A percentile compares a stretch with the other conserved stretches of the same genome.
Evolutionary conservation across 2,888 invertebrate species (phyloP).

Genomic region (Drosophila melanosoma): DNA sequence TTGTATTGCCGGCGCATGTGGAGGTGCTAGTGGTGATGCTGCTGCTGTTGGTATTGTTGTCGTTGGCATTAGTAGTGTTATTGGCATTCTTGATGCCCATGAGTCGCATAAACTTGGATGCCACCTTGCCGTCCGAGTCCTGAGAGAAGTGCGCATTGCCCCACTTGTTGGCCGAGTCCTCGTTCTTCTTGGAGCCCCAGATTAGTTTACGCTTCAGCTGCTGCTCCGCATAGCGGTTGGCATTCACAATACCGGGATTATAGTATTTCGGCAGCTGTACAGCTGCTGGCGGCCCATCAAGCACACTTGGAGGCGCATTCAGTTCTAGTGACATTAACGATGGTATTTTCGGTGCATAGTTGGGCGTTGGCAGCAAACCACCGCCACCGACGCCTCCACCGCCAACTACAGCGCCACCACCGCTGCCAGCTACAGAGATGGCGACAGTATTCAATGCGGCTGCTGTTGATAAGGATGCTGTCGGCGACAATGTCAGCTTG

Average conservation of each 20-base stretch:
- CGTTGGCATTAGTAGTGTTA: constrained; percentile 11
- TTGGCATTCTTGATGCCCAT: constrained; percentile 91
- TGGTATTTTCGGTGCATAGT: constrained; percentile 68
- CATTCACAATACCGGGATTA: constrained; percentile 90
- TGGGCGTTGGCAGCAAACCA: constrained; percentile 68
- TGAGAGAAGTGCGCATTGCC: constrained; percentile 93
- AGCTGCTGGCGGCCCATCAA: constrained; percentile 38
- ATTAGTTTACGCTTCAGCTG: constrained; percentile 96
- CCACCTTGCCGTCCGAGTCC: constrained; percentile 96
- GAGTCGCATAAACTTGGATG: constrained; percentile 97
- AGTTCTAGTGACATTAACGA: constrained; percentile 76
- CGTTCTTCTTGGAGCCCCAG: constrained; percentile 92
- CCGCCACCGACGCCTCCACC: constrained; percentile 23
- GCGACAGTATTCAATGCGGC: constrained; percentile 17
- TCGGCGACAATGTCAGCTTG: constrained; percentile 15
- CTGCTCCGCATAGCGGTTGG: constrained; percentile 93
- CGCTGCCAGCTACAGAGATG: constrained; percentile 23
- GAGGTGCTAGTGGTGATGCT: not conserved
- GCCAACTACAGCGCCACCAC: constrained; percentile 18
- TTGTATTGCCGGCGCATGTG: constrained; percentile 11
- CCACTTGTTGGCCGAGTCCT: constrained; percentile 88
- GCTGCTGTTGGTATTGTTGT: constrained; percentile 21
- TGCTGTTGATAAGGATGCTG: constrained; percentile 14
- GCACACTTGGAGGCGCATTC: constrained; percentile 35
- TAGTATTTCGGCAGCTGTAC: constrained; percentile 89